Conservation (phyloP, 1,140 invertebrate species). For the Heterodera carotae region DNA sequence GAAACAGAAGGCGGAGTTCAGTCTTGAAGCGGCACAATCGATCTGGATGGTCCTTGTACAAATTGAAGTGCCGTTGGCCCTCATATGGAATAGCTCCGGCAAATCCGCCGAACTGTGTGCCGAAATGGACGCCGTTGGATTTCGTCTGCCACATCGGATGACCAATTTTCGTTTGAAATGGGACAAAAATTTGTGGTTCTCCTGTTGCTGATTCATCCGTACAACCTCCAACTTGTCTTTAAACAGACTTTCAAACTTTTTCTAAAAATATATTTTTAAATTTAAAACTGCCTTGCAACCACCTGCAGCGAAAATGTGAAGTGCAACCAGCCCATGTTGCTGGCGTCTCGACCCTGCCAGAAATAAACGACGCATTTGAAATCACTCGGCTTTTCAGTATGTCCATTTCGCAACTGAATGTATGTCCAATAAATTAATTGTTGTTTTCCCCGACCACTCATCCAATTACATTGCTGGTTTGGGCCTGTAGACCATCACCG, state of each 20-base stretch:
- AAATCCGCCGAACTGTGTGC: conserved; percentile 66
- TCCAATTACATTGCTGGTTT: too few species aligned
- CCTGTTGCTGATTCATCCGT: conserved; percentile 79
- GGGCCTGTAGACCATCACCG: neutral
- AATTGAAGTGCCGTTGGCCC: conserved; percentile 90
- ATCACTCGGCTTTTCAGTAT: conserved; percentile 80
- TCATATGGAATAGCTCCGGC: conserved; percentile 89
- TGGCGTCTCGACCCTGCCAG: conserved; percentile 95
- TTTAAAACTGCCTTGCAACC: neutral
- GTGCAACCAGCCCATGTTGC: conserved; percentile 98
- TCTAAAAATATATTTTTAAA: conserved; percentile 76
- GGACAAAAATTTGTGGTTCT: conserved; percentile 96
- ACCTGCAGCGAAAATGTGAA: conserved; percentile 84
- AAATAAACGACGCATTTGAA: conserved; percentile 97
- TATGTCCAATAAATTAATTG: too few species aligned
- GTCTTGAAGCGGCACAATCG: conserved; percentile 53
- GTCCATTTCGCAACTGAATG: conserved; percentile 72
- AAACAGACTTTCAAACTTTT: conserved; percentile 94
- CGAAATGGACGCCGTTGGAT: too few species aligned
- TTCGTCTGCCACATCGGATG: conserved; percentile 77
- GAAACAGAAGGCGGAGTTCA: conserved; percentile 69
- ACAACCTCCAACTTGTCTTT: conserved; percentile 93
- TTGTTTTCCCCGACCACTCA: too few species aligned
- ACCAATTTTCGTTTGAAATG: conserved; percentile 95
- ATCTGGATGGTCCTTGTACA: conserved; percentile 77